Evolutionary conservation across 1,140 invertebrate species (phyloP).

Genomic region (Thereuonema tuberculata): DNA sequence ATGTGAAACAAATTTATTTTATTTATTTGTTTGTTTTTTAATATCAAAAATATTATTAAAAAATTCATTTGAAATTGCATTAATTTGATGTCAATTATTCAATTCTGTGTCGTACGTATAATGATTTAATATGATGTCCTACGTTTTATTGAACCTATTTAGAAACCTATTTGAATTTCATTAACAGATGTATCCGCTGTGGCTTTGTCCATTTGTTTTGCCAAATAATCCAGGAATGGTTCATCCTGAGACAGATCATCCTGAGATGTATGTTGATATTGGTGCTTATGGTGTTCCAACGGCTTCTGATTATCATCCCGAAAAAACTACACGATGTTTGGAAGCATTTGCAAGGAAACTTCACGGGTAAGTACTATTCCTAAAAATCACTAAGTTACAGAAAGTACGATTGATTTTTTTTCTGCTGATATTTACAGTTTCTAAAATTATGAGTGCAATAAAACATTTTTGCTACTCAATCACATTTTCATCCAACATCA

Average conservation of each 20-base stretch:
- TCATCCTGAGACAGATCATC: slow-evolving; percentile 34
- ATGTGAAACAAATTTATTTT: too few species aligned
- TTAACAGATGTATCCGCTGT: slow-evolving; percentile 59
- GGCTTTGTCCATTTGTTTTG: slow-evolving; percentile 67
- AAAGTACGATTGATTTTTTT: not conserved
- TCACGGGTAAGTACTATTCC: slow-evolving; percentile 40
- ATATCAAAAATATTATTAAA: too few species aligned
- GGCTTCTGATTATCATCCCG: slow-evolving; percentile 43
- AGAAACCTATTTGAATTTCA: too few species aligned
- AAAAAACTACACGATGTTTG: slow-evolving; percentile 48
- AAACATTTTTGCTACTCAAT: not conserved
- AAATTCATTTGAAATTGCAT: too few species aligned
- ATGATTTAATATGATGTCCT: too few species aligned
- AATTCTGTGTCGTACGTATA: too few species aligned
- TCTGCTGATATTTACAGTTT: not conserved
- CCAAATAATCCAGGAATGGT: slow-evolving; percentile 54
- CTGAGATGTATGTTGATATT: slow-evolving; percentile 58
- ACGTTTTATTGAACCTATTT: too few species aligned
- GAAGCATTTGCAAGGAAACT: slow-evolving; percentile 53
- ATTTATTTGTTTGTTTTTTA: too few species aligned
- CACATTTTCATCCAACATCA: not conserved
- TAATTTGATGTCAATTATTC: too few species aligned
- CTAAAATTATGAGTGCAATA: not conserved
- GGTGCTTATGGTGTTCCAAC: slow-evolving; percentile 65
- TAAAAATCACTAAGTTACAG: not conserved